Base-by-base conservation (phyloP, 2,113 vertebrate species). In the Clarias batrachus region DNA sequence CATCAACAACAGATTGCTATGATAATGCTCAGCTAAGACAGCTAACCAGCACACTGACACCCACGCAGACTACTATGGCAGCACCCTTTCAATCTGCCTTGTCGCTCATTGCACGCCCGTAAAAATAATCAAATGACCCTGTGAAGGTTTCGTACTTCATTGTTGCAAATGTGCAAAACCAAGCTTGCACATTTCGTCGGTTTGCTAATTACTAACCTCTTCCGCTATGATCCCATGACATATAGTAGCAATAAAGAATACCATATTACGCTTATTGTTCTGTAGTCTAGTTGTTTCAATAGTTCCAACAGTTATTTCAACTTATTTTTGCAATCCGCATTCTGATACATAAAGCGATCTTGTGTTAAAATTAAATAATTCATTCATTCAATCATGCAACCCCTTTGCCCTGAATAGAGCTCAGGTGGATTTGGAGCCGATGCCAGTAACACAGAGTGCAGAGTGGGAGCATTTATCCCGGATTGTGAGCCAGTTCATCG, bases 261-360 rank as follows among this genome's bases (percentile, higher is more conserved):
- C 13, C 23, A 2, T 14, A 30, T 33, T 83, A 57, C 57, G 4
- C 57, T 25, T n/a, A 76, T 76, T 60, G 12, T 73, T 60, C 30
- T 73, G 19, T 54, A 37, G 25, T 3, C 13, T 11, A 8, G 19
- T 37, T 74, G 60, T 78, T 48, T 83, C 81, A 82, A 30, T 56
- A 27, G 70, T 82, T 52, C 80, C 81, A 82, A 63, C 48, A 63
- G n/a, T 71, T 81, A 19, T 80, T 59, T 71, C n/a, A 70, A 16
- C 5, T 17, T 37, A 37, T 37, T 1, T 3, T 12, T 66, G 25
- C 13, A 3, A 62, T 21, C 60, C 1, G 60, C 60, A 62, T 65
- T 25, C 0, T 65, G 62, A n/a, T n/a, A 63, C 62, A 63, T 63
- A 8, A 63, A 63, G 25, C 27, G 19, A 41, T 71, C 8, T 71